phyloP scores from a whole-genome alignment of 1,140 invertebrate genomes.

The Ptiloglossa arizonensis region DNA sequence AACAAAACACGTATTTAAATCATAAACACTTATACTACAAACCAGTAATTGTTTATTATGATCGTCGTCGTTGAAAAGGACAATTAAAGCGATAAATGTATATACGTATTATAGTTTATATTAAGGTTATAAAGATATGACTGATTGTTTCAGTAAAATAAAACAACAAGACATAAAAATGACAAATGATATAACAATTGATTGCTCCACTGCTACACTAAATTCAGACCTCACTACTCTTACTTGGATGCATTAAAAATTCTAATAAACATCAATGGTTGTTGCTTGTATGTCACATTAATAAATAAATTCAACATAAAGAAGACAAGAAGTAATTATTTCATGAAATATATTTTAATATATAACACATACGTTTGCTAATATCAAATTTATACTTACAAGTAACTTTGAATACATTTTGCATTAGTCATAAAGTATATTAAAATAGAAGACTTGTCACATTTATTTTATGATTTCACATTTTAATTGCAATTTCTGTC shows the following conservation, averaged over 20 bases:
- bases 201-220: slow-evolving; percentile 72
- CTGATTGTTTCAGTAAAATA: slow-evolving; percentile 73
- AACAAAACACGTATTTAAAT: slow-evolving; percentile 30
- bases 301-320: slow-evolving; percentile 43
- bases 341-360: not conserved
- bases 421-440: not conserved
- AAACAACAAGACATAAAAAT: slow-evolving; percentile 76
- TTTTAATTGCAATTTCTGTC: not conserved
- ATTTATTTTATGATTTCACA: slow-evolving; percentile 18
- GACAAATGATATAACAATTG: slow-evolving; percentile 76
- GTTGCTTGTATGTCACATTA: slow-evolving; percentile 20
- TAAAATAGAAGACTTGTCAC: not conserved
- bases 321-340: slow-evolving; percentile 21
- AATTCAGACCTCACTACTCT: slow-evolving; percentile 40
- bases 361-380: not conserved
- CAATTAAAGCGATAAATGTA: slow-evolving; percentile 64
- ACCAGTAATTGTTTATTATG: slow-evolving; percentile 70
- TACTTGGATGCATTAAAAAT: slow-evolving; percentile 12
- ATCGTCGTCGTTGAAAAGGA: slow-evolving; percentile 62
- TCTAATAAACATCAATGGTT: slow-evolving; percentile 16
- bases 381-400: slow-evolving; percentile 2
- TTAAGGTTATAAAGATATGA: slow-evolving; percentile 72
- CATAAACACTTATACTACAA: slow-evolving; percentile 60
- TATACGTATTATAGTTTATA: slow-evolving; percentile 58
- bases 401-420: not conserved